Base-by-base conservation (phyloP, 2,113 vertebrate genomes). In the Limanda limanda region DNA sequence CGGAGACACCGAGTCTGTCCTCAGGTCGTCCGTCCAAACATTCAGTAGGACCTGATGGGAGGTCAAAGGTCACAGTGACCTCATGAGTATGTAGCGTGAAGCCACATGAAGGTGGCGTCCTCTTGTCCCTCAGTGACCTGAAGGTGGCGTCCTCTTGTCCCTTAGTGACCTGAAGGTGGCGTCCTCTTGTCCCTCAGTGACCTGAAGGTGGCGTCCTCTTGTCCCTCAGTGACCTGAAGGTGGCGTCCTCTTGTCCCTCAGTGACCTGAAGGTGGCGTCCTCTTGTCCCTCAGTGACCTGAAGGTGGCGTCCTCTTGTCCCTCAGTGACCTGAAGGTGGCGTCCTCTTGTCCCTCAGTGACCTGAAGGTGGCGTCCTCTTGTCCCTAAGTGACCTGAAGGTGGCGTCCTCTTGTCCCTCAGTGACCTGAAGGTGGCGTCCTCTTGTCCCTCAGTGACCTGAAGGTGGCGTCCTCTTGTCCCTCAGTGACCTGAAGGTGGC, bases 211-310 rank as follows among this genome's bases (percentile, higher is more conserved):
- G n/a, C 14, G 45, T 24, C 24, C 13, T 58, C 24, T 25, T 7
- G 51, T 21, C 18, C 90, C 52, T 47, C 90, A 99, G 97, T n/a
- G n/a, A n/a, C n/a, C n/a, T 24, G 54, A 21, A 23, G 54, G 54
- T 11, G 54, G n/a, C 14, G 45, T 24, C 24, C 13, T 58, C 24
- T 25, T 7, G 51, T 21, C 18, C 90, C 52, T 47, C 90, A 99
- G 97, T n/a, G n/a, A n/a, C n/a, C n/a, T 24, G 54, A 21, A 23
- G 54, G 54, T 11, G 54, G n/a, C 14, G 45, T 24, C 24, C 13
- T 58, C 24, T 25, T 7, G 51, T 21, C 18, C 90, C 52, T 47
- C 90, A 99, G 97, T n/a, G n/a, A n/a, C n/a, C n/a, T 24, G 54
- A 21, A 23, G 54, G 54, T 11, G 54, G n/a, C 14, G 45, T 24